Evolutionary conservation across 2,888 invertebrate species (phyloP), one percentile per base, ranked within the genome.

Genomic region (Drepana falcataria): DNA sequence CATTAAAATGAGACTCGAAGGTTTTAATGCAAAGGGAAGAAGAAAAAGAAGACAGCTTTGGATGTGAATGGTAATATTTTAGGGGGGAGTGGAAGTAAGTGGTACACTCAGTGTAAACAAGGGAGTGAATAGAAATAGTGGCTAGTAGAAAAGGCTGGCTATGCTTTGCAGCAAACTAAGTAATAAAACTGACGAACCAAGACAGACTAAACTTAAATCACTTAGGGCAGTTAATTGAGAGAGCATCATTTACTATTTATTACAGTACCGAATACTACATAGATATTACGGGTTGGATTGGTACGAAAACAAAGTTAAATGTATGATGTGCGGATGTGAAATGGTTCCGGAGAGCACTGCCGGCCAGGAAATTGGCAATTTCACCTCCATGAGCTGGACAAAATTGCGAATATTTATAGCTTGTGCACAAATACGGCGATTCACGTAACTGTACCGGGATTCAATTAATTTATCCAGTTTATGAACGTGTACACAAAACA

Each of bases 331-430:
- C 58, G 55, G 63, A 68, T 65, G 71, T 69, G 69, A 72, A 77
- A 72, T 65, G 65, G 69, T 69, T 71, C 69, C 68, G 65, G 60
- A 5, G 37, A 47, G 54, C 57, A 58, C 63, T 71, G 69, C 64
- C 66, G 73, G 71, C 65, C 64, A 70, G 83, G 85, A 87, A 86
- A 87, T 87, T 86, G 86, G 67, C 85, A 86, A 87, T 87, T 86
- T 82, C 81, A 79, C 71, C 70, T 60, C 60, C 60, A 66, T 44
- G 44, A 44, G 9, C 44, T 44, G 44, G 44, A 44, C 44, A 44
- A 44, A 60, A 65, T 63, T 60, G 59, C 59, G 65, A 59, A 68
- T 68, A 69, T 69, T 69, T 69, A 69, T 64, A 63, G 63, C 63
- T 59, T 54, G 48, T 55, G 52, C 47, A 53, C 51, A 33, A 51